These are phyloP conservation scores for Trichacis sp. DNA, from an alignment of 2,888 invertebrate genomes.

Conservation along the genomic window DNA sequence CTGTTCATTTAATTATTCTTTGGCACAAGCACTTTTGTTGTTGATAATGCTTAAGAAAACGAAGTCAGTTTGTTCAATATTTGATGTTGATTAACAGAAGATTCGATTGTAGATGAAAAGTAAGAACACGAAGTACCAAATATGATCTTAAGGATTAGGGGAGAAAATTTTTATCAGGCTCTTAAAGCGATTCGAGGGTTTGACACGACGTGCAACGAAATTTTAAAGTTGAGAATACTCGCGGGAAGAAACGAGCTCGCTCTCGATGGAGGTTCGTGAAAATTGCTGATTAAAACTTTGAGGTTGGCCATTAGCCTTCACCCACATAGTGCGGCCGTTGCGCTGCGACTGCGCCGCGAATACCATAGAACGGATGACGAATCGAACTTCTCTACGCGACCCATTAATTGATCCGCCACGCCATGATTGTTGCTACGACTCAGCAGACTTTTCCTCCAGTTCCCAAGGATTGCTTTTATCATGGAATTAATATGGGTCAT, in stretches of 20 bases:
- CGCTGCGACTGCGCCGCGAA: conserved; percentile 21
- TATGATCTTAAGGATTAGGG: background rate
- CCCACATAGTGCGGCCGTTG: conserved; percentile 48
- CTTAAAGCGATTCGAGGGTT: background rate
- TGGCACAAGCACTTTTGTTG: no score
- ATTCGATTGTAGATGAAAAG: background rate
- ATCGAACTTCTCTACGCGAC: conserved; percentile 15
- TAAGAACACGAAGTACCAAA: background rate
- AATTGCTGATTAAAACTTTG: conserved; percentile 57
- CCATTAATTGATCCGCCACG: conserved; percentile 23
- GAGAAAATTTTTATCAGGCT: background rate
- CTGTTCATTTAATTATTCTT: no score
- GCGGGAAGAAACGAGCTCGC: conserved; percentile 8
- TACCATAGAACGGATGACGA: conserved; percentile 20
- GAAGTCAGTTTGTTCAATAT: no score
- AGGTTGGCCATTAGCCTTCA: conserved; percentile 57
- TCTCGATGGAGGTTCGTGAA: conserved; percentile 43
- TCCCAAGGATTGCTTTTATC: no score
- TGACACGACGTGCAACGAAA: background rate
- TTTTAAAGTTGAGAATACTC: background rate
- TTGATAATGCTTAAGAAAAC: no score
- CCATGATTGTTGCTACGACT: background rate
- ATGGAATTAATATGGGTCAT: no score
- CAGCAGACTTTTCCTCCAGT: background rate
- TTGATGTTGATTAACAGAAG: background rate